A percentile compares a stretch with the other conserved stretches of the same genome.
These are phyloP conservation scores for Mycetomoellerius zeteki DNA, from an alignment of 1,140 invertebrate genomes.

Conservation along the genomic window DNA sequence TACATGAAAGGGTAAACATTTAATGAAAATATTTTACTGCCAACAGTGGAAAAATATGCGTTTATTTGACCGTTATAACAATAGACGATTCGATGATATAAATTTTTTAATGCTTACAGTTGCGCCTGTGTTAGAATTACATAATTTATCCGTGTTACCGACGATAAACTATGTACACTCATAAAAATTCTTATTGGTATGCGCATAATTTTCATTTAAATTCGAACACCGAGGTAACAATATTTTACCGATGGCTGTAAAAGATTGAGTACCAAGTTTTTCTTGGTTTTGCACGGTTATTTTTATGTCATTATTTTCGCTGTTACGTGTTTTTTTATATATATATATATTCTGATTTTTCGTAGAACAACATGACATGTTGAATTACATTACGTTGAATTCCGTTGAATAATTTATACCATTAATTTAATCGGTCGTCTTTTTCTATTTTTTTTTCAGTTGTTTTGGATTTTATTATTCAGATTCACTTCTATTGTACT, in stretches of 20 bases:
- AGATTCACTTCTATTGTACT: background rate
- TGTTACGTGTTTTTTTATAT: background rate
- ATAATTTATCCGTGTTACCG: conserved; percentile 22
- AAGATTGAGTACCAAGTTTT: background rate
- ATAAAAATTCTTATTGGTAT: conserved; percentile 39
- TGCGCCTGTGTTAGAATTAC: background rate
- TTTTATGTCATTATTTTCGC: conserved; percentile 8
- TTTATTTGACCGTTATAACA: conserved; percentile 38
- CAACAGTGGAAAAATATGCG: background rate
- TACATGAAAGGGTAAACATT: conserved; percentile 38
- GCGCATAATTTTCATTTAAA: conserved; percentile 47
- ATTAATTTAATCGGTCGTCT: conserved; percentile 7
- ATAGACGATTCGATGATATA: conserved; percentile 8
- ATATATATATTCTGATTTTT: background rate
- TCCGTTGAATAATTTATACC: background rate
- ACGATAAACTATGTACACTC: conserved; percentile 5
- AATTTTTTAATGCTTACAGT: conserved; percentile 11
- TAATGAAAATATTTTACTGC: conserved; percentile 23
- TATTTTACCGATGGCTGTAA: background rate
- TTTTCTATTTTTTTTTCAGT: background rate
- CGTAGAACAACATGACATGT: background rate
- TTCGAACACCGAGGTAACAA: conserved; percentile 31
- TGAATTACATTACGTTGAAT: background rate
- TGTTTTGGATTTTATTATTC: background rate
- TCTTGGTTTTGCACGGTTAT: background rate